Percentiles rank a stretch among this genome's conserved stretches.
Conservation (phyloP, 2,113 vertebrate genomes). For the Psammodynastes pulverulentus region DNA sequence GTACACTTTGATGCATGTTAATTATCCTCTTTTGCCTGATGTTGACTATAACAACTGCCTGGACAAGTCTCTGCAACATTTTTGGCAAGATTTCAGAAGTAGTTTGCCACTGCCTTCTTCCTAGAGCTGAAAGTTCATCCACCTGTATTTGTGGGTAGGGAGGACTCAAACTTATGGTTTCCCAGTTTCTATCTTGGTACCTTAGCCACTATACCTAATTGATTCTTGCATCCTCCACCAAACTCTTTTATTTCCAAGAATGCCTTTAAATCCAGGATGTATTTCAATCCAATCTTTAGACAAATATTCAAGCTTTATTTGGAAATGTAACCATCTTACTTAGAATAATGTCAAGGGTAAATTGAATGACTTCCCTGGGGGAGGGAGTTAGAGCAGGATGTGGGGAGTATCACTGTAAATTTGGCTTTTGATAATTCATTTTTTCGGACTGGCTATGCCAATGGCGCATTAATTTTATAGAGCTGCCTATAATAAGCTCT, state of each 20-base stretch:
- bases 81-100: neutral
- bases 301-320: neutral
- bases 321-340: neutral
- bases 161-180: neutral
- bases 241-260: neutral
- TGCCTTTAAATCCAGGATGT: neutral
- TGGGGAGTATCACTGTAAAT: neutral
- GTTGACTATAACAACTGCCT: neutral
- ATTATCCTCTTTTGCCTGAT: neutral
- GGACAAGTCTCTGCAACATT: neutral
- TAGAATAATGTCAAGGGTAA: neutral
- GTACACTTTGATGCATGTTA: neutral
- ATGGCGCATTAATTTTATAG: neutral
- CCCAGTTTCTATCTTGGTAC: neutral
- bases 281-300: neutral
- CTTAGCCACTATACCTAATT: neutral
- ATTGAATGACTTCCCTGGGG: neutral
- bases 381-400: neutral
- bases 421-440: neutral
- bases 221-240: neutral
- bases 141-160: neutral
- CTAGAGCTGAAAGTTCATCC: neutral
- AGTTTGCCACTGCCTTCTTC: neutral
- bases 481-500: neutral
- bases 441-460: neutral